A percentile compares a stretch with the other conserved stretches of the same genome.
Conservation (phyloP, 2,113 vertebrate species). For the Corythornis vintsioides region DNA sequence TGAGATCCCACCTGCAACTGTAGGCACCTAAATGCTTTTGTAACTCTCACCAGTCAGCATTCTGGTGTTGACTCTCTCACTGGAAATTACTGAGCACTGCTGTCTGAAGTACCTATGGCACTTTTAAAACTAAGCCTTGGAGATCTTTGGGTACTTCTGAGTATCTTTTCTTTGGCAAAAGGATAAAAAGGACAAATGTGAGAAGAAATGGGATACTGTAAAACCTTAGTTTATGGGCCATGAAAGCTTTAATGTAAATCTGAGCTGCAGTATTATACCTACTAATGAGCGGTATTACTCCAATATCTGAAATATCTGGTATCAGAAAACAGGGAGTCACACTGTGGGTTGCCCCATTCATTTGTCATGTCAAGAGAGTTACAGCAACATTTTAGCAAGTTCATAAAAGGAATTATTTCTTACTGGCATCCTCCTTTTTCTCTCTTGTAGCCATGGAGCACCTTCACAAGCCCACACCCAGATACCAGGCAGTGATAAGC, state of each 20-base stretch:
- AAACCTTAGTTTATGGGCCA: not conserved
- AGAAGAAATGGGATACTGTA: not conserved
- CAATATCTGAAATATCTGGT: accelerated
- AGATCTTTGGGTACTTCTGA: accelerated
- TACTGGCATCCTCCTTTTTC: not conserved
- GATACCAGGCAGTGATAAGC: not conserved
- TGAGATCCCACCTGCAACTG: not conserved
- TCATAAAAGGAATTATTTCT: not conserved
- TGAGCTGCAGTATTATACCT: not conserved
- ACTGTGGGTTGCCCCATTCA: accelerated
- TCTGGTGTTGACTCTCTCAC: not conserved
- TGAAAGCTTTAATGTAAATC: not conserved
- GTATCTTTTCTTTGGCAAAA: not conserved
- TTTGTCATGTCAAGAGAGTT: not conserved
- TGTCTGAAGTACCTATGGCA: accelerated
- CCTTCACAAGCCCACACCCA: not conserved
- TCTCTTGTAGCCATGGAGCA: not conserved
- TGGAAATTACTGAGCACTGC: not conserved
- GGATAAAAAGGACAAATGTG: not conserved
- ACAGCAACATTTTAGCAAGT: not conserved
- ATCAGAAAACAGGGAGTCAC: not conserved
- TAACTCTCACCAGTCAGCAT: not conserved
- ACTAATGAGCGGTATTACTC: not conserved
- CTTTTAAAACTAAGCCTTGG: not conserved
- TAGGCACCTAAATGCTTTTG: not conserved